These are phyloP conservation scores for Drosophila flavopinicola DNA, from an alignment of 2,888 invertebrate species.

Conservation along the genomic window DNA sequence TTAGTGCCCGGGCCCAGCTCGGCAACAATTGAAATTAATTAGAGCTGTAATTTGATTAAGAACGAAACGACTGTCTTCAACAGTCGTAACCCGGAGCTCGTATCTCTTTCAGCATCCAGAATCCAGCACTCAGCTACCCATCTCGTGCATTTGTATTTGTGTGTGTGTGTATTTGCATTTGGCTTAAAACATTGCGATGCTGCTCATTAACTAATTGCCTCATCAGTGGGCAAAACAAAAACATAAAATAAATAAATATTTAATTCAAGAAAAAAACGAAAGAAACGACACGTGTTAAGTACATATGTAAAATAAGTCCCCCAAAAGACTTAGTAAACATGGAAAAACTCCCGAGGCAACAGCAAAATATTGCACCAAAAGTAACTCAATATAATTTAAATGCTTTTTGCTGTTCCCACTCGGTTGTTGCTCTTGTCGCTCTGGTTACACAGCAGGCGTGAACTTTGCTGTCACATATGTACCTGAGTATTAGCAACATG, in stretches of 20 bases:
- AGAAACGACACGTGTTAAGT: constrained; percentile 64
- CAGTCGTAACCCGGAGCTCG: constrained; percentile 15
- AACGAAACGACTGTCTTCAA: constrained; percentile 38
- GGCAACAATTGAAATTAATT: constrained; percentile 75
- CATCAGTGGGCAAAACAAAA: constrained; percentile 4
- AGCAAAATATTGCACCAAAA: constrained; percentile 44
- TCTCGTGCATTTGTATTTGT: constrained; percentile 16
- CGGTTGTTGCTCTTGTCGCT: constrained; percentile 25
- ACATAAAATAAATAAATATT: constrained; percentile 13
- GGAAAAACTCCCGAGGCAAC: constrained; percentile 15
- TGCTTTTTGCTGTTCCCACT: constrained; percentile 50
- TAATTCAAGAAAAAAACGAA: not conserved
- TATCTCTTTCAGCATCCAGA: constrained; percentile 13
- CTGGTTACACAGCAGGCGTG: constrained; percentile 52
- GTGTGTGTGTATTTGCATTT: constrained; percentile 49
- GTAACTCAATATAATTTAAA: constrained; percentile 71
- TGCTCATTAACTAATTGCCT: constrained; percentile 73
- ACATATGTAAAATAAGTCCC: constrained; percentile 66
- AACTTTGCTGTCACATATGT: constrained; percentile 51
- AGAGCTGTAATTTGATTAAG: constrained; percentile 74
- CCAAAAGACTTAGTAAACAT: constrained; percentile 32
- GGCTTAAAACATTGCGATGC: constrained; percentile 43
- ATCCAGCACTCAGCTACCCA: constrained; percentile 4
- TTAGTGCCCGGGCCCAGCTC: constrained; percentile 35
- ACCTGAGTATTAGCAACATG: constrained; percentile 45